A percentile compares a stretch with the other conserved stretches of the same genome.
Evolutionary conservation across 2,113 vertebrate genomes (phyloP).

Genomic region (Crypturellus undulatus): DNA sequence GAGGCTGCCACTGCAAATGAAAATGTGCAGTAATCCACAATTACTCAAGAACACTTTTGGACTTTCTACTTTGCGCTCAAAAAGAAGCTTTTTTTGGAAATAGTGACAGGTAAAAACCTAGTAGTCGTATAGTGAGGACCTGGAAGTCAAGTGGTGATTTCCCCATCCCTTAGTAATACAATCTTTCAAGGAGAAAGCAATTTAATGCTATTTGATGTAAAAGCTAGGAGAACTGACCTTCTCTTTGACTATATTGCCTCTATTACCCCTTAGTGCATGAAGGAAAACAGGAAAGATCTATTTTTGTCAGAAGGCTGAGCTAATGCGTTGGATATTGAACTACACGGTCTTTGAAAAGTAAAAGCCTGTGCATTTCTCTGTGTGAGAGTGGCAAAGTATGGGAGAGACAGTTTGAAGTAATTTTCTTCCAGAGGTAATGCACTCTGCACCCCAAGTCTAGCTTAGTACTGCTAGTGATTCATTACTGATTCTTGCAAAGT

Average conservation of each 20-base stretch:
- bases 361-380: neutral
- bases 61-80: neutral
- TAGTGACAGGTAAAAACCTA: neutral
- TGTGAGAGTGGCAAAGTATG: neutral
- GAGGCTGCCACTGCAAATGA: neutral
- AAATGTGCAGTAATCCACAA: accelerated
- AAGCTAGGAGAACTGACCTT: neutral
- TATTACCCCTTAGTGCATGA: neutral
- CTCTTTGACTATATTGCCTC: neutral
- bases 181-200: neutral
- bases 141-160: neutral
- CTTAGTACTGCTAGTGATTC: neutral
- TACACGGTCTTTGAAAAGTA: neutral
- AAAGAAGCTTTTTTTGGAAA: neutral
- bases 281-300: neutral
- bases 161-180: neutral
- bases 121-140: neutral
- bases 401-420: neutral
- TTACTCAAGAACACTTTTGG: accelerated
- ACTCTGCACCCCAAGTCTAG: neutral
- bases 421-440: neutral
- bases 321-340: neutral
- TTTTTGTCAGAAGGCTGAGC: neutral
- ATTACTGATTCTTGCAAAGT: neutral
- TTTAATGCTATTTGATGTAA: neutral